phyloP scores from a whole-genome alignment of 1,140 invertebrate genomes.

The Orussus abietinus region DNA sequence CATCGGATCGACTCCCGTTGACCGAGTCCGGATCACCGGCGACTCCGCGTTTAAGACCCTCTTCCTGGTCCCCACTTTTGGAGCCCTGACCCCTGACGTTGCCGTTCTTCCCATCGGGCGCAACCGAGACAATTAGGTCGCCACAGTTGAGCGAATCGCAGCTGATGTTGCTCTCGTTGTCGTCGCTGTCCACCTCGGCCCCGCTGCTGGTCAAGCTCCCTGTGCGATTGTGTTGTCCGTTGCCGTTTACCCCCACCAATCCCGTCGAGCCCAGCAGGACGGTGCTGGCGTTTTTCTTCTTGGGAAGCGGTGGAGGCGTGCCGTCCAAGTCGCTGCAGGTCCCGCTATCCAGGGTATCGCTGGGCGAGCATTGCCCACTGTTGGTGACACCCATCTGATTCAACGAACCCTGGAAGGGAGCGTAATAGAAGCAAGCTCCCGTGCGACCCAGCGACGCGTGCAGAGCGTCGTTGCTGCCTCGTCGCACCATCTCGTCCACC shows the following conservation, averaged over 20 bases:
- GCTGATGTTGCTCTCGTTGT: slow-evolving; percentile 68
- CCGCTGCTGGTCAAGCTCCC: slow-evolving; percentile 56
- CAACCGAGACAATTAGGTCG: no score
- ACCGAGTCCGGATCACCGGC: no score
- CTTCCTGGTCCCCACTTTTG: no score
- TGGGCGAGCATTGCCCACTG: slow-evolving; percentile 74
- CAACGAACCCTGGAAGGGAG: slow-evolving; percentile 49
- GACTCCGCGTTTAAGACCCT: no score
- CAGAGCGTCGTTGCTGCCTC: slow-evolving; percentile 21
- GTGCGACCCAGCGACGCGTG: slow-evolving; percentile 24
- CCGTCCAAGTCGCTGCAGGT: slow-evolving; percentile 77
- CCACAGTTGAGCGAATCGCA: slow-evolving; percentile 68
- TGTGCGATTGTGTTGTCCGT: slow-evolving; percentile 51
- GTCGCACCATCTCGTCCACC: slow-evolving; percentile 41
- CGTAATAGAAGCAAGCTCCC: slow-evolving; percentile 57
- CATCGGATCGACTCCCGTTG: no score
- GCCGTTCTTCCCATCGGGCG: no score
- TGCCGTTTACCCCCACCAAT: slow-evolving; percentile 48
- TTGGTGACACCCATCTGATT: slow-evolving; percentile 59
- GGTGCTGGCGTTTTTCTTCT: slow-evolving; percentile 56
- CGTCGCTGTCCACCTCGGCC: slow-evolving; percentile 62
- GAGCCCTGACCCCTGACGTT: no score
- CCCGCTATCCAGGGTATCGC: slow-evolving; percentile 75
- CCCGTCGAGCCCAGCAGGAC: slow-evolving; percentile 31
- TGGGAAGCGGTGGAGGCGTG: slow-evolving; percentile 66